Conservation (phyloP, 2,888 invertebrate species). For the Rugalucina vietnamica region DNA sequence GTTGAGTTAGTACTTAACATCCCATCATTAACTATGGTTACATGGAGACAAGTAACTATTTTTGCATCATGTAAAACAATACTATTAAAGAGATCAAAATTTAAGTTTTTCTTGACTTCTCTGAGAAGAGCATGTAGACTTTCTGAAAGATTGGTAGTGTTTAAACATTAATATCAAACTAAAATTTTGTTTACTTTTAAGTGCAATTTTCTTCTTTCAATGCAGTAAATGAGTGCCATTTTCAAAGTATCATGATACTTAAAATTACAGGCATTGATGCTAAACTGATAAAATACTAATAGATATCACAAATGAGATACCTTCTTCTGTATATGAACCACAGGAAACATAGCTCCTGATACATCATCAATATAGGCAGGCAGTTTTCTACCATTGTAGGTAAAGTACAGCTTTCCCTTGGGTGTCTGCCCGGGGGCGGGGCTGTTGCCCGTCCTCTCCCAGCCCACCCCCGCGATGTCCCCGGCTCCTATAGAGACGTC, state of each 20-base stretch:
- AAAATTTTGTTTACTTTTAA: no score
- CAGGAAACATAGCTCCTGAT: slow-evolving; percentile 82
- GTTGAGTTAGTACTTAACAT: no score
- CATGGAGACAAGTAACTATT: no score
- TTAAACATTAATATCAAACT: no score
- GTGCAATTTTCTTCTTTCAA: no score
- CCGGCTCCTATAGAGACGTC: slow-evolving; percentile 81
- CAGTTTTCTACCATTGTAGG: slow-evolving; percentile 81
- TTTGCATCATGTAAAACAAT: no score
- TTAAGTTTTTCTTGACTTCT: no score
- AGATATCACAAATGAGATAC: slow-evolving; percentile 52
- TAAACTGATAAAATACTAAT: background rate
- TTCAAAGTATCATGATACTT: background rate
- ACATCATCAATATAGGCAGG: slow-evolving; percentile 82
- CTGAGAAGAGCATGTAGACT: no score
- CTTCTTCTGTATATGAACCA: slow-evolving; percentile 84
- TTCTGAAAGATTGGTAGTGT: no score
- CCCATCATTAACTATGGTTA: no score
- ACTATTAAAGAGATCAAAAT: no score
- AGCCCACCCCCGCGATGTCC: slow-evolving; percentile 83
- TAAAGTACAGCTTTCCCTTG: slow-evolving; percentile 83
- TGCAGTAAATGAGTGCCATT: background rate
- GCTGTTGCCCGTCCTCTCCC: slow-evolving; percentile 80
- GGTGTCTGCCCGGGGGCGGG: slow-evolving; percentile 73
- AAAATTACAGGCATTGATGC: no score